Evolutionary conservation across 92 coral and sea anemone genomes (phyloP).

Genomic region (Epizoanthus stellaris): DNA sequence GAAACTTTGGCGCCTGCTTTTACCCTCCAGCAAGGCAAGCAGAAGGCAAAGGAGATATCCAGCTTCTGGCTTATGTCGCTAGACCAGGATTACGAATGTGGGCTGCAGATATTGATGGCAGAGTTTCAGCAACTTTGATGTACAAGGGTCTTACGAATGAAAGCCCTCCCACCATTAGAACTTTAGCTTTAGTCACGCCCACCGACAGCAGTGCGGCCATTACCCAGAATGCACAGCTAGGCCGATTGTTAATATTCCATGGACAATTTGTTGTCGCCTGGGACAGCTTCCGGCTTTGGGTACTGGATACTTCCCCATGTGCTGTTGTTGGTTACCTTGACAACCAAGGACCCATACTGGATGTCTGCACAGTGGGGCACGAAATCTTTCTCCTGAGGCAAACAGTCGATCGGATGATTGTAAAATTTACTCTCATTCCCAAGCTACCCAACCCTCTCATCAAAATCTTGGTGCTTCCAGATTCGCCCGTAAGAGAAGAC

Average conservation of each 20-base stretch:
- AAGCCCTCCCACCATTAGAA: slow-evolving; percentile 85
- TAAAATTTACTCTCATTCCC: slow-evolving; percentile 76
- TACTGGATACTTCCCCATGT: slow-evolving; percentile 87
- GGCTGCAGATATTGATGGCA: slow-evolving; percentile 83
- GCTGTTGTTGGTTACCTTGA: slow-evolving; percentile 83
- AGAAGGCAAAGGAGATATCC: slow-evolving; percentile 26
- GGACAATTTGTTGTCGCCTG: slow-evolving; percentile 92
- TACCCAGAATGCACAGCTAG: slow-evolving; percentile 72
- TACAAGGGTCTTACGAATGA: slow-evolving; percentile 87
- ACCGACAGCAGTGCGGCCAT: slow-evolving; percentile 48
- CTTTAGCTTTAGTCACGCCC: slow-evolving; percentile 59
- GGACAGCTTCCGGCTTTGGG: slow-evolving; percentile 87
- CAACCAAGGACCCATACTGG: slow-evolving; percentile 80
- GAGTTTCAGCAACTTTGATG: slow-evolving; percentile 89
- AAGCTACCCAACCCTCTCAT: slow-evolving; percentile 79
- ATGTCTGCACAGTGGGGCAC: slow-evolving; percentile 87
- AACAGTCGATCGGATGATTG: slow-evolving; percentile 71
- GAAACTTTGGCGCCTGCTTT: slow-evolving; percentile 76
- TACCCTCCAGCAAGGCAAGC: slow-evolving; percentile 79
- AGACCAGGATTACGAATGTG: slow-evolving; percentile 92
- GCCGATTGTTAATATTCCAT: slow-evolving; percentile 70
- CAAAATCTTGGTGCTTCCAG: slow-evolving; percentile 46
- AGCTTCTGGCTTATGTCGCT: slow-evolving; percentile 61
- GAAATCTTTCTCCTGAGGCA: slow-evolving; percentile 85
- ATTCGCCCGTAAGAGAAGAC: slow-evolving; percentile 33